Conservation (phyloP, 1,140 invertebrate species). For the Drosophila trapezifrons region DNA sequence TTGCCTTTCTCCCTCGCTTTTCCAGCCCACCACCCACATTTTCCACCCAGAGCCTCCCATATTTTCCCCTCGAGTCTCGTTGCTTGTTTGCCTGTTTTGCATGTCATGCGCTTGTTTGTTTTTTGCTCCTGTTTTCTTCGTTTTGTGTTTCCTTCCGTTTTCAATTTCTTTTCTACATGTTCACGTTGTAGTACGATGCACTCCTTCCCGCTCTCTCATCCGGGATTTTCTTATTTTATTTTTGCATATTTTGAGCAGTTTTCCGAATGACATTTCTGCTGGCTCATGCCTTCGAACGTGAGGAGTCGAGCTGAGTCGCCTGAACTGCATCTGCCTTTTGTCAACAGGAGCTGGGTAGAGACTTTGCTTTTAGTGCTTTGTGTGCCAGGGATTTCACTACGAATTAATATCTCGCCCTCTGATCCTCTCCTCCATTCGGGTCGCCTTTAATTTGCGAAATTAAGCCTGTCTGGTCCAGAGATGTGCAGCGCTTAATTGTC, state of each 20-base stretch:
- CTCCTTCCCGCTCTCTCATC: neutral
- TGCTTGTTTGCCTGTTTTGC: constrained; percentile 70
- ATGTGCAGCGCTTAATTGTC: constrained; percentile 21
- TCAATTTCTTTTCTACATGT: constrained; percentile 70
- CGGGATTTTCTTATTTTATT: constrained; percentile 42
- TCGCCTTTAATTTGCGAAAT: constrained; percentile 14
- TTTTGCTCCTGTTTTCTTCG: constrained; percentile 54
- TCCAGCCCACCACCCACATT: neutral
- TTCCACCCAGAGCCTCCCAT: constrained; percentile 13
- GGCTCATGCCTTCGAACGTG: constrained; percentile 34
- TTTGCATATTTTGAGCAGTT: constrained; percentile 61
- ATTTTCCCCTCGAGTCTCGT: constrained; percentile 16
- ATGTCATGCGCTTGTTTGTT: constrained; percentile 81
- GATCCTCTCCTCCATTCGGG: constrained; percentile 39
- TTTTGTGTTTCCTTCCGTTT: constrained; percentile 76
- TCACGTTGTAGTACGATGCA: constrained; percentile 31
- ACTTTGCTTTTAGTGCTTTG: constrained; percentile 25
- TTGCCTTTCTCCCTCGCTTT: constrained; percentile 3
- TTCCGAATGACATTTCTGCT: constrained; percentile 66
- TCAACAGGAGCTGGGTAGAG: neutral
- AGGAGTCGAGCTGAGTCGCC: constrained; percentile 8
- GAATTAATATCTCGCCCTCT: constrained; percentile 56
- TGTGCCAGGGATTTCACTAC: constrained; percentile 55
- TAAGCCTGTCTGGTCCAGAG: neutral
- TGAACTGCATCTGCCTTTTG: constrained; percentile 33